These are phyloP conservation scores for Syrista parreyssii DNA, from an alignment of 2,888 invertebrate species.

Conservation along the genomic window DNA sequence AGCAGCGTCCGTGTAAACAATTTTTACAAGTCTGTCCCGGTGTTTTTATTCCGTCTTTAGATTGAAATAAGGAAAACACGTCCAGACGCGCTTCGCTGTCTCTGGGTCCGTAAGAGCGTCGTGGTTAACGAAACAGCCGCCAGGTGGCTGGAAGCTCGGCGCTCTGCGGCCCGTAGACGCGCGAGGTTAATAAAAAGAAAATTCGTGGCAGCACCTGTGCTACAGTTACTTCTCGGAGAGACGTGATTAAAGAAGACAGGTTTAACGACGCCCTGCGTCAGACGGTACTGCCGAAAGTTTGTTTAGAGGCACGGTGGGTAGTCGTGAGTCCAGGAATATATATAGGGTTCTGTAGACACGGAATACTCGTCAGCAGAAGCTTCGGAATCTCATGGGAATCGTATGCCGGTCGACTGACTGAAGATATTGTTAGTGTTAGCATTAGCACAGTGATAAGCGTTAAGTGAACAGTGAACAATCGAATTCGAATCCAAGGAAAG, in stretches of 20 bases:
- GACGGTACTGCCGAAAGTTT: neutral
- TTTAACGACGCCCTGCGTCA: neutral
- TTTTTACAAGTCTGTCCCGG: neutral
- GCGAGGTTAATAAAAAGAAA: slow-evolving; percentile 28
- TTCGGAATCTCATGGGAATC: neutral
- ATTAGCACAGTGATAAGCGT: neutral
- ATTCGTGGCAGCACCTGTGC: slow-evolving; percentile 35
- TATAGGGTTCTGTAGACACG: neutral
- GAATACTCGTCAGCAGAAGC: neutral
- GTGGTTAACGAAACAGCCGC: neutral
- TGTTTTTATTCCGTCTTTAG: neutral
- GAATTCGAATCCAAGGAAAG: neutral
- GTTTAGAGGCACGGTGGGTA: neutral
- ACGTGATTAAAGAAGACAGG: slow-evolving; percentile 35
- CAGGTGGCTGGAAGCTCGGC: neutral
- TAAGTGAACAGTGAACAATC: neutral
- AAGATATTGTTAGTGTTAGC: neutral
- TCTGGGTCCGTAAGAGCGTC: neutral
- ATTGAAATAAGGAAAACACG: neutral
- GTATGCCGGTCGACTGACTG: neutral
- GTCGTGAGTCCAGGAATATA: neutral
- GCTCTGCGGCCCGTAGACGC: neutral
- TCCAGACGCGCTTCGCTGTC: neutral
- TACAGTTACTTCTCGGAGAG: slow-evolving; percentile 24
- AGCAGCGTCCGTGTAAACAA: neutral